Evolutionary conservation across 30 jellyfish, hydroid and myxozoan genomes (phyloP), one percentile per base, ranked within the genome.

Genomic region (Hydractinia echinata): DNA sequence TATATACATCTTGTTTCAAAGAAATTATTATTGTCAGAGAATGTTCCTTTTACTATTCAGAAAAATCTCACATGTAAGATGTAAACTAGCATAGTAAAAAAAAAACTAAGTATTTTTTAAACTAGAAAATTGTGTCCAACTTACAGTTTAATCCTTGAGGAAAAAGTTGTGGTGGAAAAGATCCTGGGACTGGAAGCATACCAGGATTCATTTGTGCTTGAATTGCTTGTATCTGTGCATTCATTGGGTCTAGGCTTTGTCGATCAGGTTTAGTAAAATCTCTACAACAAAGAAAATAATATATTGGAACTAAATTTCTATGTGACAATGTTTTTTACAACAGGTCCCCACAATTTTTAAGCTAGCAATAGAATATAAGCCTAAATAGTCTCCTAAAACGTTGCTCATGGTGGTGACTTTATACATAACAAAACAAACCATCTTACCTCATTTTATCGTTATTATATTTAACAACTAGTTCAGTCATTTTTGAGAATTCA

Each of bases 361-460:
- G 44, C 44, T 30, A 30, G 44, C 1, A 30, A 71, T 15, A 71
- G 61, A 1, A 30, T 68, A 7, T 21, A 67, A 67, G 2, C 19
- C 78, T 20, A 67, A 67, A 58, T 58, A 58, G 19, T 16, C 15
- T 67, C 78, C 78, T 13, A 67, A 58, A 16, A 67, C 51, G 2
- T 67, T 67, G 20, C 78, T 67, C 20, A 67, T 67, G 11, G 50
- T 67, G 21, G 50, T 13, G 21, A 67, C 78, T 1, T 20, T 11
- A 0, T 1, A 15, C 78, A 15, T 11, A 58, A 58, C 19, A 58
- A 58, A 16, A 58, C 15, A 1, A 13, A 30, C 44, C 44, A 30
- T 68, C 76, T 30, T 82, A 92, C 98, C 98, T 87, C 95, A 95
- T 92, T 69, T 86, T 86, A 18, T 87, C 96, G 61, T 86, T 85